Conservation (phyloP, 2,888 invertebrate species). For the Silvanus unidentatus region DNA sequence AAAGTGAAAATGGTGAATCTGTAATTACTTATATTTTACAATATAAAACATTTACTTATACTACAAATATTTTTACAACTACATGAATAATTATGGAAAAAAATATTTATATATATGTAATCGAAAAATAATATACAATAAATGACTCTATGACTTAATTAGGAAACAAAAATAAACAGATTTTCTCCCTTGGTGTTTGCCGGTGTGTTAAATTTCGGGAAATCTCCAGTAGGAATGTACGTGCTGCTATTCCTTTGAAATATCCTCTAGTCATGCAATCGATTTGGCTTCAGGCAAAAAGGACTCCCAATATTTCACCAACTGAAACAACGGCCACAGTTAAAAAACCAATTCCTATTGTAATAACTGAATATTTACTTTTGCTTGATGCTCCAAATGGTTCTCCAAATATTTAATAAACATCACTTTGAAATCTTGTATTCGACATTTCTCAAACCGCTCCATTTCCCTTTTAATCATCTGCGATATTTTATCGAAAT, state of each 20-base stretch:
- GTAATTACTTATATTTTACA: no score
- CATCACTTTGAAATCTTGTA: constrained; percentile 84
- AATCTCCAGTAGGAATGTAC: constrained; percentile 45
- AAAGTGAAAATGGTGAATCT: no score
- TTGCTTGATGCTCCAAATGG: constrained; percentile 90
- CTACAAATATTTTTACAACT: no score
- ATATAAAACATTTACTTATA: no score
- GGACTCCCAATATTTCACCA: constrained; percentile 92
- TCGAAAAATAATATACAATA: no score
- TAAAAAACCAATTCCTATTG: not conserved
- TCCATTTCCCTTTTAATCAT: constrained; percentile 93
- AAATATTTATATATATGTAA: no score
- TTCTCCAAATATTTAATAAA: constrained; percentile 89
- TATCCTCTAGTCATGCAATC: constrained; percentile 65
- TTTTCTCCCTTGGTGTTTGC: no score
- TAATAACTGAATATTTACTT: constrained; percentile 51
- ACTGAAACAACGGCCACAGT: constrained; percentile 52
- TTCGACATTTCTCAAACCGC: constrained; percentile 81
- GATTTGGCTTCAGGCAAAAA: constrained; percentile 94
- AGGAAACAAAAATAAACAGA: no score
- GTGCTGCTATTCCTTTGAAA: constrained; percentile 42
- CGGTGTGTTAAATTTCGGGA: constrained; percentile 18
- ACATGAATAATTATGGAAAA: no score
- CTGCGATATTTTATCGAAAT: constrained; percentile 90
- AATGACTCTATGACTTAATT: no score